Percentiles rank a stretch among this genome's conserved stretches.
Conservation (phyloP, 2,888 invertebrate species). For the Tuberolachnus salignus region DNA sequence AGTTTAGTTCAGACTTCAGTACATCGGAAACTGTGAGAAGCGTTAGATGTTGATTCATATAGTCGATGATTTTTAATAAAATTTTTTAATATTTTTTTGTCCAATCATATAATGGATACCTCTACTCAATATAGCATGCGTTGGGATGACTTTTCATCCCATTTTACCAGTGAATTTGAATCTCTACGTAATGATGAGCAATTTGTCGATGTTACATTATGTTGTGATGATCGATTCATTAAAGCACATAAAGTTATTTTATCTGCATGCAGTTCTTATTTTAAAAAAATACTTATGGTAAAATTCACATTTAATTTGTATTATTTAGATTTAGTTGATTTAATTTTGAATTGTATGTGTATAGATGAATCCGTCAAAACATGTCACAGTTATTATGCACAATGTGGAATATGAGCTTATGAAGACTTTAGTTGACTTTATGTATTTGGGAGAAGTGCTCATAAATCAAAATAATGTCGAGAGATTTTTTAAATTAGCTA, state of each 20-base stretch:
- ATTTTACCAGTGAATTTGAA: conserved; percentile 85
- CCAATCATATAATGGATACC: not conserved
- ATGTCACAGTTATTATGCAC: conserved; percentile 84
- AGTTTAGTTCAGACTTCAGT: no score
- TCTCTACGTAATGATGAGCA: conserved; percentile 83
- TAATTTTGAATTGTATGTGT: not conserved
- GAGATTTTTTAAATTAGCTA: conserved; percentile 62
- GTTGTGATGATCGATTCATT: conserved; percentile 81
- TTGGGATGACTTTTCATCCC: conserved; percentile 89
- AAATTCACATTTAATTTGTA: conserved; percentile 61
- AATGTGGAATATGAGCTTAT: conserved; percentile 81
- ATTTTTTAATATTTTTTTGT: not conserved
- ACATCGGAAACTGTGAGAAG: no score
- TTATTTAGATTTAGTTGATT: not conserved
- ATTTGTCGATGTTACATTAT: conserved; percentile 86
- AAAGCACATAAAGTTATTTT: conserved; percentile 86
- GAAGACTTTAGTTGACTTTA: conserved; percentile 79
- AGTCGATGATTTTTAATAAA: no score
- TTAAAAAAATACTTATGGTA: conserved; percentile 85
- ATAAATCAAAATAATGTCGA: conserved; percentile 71
- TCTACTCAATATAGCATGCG: conserved; percentile 64
- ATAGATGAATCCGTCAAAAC: conserved; percentile 82
- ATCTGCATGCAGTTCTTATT: conserved; percentile 86
- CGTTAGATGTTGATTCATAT: no score
- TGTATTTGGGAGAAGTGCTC: conserved; percentile 81